phyloP scores from a whole-genome alignment of 1,140 invertebrate genomes.

The Lineus longissimus region DNA sequence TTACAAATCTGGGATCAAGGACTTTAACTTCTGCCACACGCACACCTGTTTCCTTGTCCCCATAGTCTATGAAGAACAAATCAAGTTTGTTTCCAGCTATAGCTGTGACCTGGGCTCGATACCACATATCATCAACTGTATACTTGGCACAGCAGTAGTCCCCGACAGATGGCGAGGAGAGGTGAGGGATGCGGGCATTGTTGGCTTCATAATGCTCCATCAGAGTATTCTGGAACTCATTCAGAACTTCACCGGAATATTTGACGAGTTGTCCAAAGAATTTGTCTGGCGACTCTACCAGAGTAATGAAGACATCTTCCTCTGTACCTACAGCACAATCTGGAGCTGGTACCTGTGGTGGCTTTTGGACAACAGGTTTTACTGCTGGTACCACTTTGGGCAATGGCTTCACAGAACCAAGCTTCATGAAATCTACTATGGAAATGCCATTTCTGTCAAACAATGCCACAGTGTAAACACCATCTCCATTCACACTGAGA shows the following conservation, averaged over 20 bases:
- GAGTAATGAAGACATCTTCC: constrained; percentile 6
- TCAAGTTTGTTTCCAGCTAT: constrained; percentile 60
- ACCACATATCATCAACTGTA: constrained; percentile 72
- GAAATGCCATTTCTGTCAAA: background rate
- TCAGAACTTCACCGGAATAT: constrained; percentile 1
- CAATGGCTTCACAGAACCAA: background rate
- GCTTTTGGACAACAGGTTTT: too few species aligned
- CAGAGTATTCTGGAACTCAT: constrained; percentile 7
- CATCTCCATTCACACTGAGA: background rate
- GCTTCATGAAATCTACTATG: background rate
- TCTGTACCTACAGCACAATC: background rate
- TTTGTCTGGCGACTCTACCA: background rate
- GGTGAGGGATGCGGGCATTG: background rate
- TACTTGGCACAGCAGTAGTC: constrained; percentile 60
- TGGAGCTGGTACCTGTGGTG: background rate
- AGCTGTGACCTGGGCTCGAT: constrained; percentile 70
- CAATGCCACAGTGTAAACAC: background rate
- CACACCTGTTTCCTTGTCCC: constrained; percentile 40
- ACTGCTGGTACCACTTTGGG: background rate
- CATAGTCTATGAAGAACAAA: constrained; percentile 59
- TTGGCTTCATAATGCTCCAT: background rate
- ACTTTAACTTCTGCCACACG: constrained; percentile 54
- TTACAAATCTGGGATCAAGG: constrained; percentile 58
- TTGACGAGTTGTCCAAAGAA: constrained; percentile 10
- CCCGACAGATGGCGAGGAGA: constrained; percentile 4